Percentiles rank a stretch among this genome's conserved stretches.
These are phyloP conservation scores for Pycnomerus fuliginosus DNA, from an alignment of 2,888 invertebrate genomes.

Conservation along the genomic window DNA sequence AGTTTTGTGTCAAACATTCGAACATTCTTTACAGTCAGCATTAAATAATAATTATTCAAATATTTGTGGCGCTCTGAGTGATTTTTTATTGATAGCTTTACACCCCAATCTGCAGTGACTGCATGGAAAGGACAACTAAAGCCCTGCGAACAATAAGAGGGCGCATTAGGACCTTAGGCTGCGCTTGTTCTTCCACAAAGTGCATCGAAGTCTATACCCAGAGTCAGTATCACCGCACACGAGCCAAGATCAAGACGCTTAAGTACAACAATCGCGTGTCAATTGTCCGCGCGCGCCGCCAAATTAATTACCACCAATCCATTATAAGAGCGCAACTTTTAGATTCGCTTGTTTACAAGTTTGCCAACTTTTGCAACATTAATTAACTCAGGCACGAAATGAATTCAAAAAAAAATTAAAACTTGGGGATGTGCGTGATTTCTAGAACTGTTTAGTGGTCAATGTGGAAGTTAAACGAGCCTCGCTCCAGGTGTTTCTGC, in stretches of 20 bases:
- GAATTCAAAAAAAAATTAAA: no score
- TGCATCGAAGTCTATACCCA: conserved; percentile 11
- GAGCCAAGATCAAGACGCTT: conserved; percentile 40
- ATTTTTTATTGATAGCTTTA: no score
- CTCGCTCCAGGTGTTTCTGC: conserved; percentile 32
- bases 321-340: conserved; percentile 11
- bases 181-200: conserved; percentile 16
- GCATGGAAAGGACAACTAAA: conserved; percentile 7
- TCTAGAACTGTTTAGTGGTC: conserved; percentile 7
- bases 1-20: no score
- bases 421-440: no score
- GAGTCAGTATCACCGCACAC: conserved; percentile 40
- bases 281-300: conserved; percentile 25
- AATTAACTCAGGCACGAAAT: no score
- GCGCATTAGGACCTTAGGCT: conserved; percentile 4
- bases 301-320: conserved; percentile 22
- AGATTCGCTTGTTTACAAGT: conserved; percentile 2
- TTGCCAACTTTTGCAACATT: no score
- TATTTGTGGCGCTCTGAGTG: no score
- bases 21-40: no score
- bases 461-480: conserved; percentile 13
- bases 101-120: no score
- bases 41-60: no score
- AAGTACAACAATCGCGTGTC: conserved; percentile 30
- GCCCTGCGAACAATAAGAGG: background rate